Evolutionary conservation across 2,797 vertebrate species (phyloP).

Genomic region (Cuniculus paca): DNA sequence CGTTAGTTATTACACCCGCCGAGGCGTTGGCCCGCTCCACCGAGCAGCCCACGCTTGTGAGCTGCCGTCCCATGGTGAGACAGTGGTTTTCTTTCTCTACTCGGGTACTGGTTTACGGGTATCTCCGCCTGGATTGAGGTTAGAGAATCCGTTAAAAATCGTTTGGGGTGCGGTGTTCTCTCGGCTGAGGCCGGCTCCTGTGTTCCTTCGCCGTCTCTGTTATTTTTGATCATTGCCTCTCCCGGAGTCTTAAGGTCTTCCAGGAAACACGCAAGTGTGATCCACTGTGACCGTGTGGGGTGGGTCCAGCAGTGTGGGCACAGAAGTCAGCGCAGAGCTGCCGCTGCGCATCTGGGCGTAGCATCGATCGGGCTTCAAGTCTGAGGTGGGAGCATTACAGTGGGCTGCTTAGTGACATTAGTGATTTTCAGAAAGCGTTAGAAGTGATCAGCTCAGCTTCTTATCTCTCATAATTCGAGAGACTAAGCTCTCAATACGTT

Average conservation of each 20-base stretch:
- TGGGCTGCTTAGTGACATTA: not conserved
- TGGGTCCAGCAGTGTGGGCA: not conserved
- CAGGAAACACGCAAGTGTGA: not conserved
- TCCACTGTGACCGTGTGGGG: not conserved
- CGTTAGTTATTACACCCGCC: conserved; percentile 29
- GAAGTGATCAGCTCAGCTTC: not conserved
- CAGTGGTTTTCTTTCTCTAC: not conserved
- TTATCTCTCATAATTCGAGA: conserved; percentile 30
- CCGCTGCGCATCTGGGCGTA: not conserved
- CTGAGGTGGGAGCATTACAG: not conserved
- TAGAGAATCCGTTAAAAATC: not conserved
- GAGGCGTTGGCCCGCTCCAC: not conserved
- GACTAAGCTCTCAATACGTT: not conserved
- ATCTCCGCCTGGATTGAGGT: not conserved
- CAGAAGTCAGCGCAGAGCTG: not conserved
- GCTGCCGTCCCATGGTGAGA: not conserved
- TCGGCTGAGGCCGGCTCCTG: not conserved
- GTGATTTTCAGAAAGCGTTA: not conserved
- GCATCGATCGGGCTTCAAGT: too few relatives aligned
- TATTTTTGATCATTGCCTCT: not conserved
- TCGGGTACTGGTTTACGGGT: not conserved
- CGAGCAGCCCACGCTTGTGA: not conserved
- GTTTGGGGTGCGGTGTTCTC: conserved; percentile 37
- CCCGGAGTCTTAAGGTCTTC: not conserved
- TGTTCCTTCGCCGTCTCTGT: not conserved